Base-by-base conservation (phyloP, 2,888 invertebrate genomes). In the Andrena flavipes region DNA sequence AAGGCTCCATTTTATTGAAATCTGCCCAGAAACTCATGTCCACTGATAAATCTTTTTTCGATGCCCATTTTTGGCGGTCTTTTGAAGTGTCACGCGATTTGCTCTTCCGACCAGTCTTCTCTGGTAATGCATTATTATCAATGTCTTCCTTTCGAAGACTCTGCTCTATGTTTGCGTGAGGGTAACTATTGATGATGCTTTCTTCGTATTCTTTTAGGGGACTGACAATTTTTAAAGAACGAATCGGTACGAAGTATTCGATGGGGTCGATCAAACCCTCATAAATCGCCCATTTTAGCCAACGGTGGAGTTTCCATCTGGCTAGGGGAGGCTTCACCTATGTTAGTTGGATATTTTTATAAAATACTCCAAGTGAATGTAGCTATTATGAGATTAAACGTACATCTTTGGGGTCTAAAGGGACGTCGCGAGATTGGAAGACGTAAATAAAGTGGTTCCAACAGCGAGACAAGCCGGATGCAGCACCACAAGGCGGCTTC, bases 281-380 rank as follows among this genome's bases (percentile, higher is more conserved):
- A 2, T 88, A 77, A 13, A 92, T 91, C 2, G 95, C 94, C 95
- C 95, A 95, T 51, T 92, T 91, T 60, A 94, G 75, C 94, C 95
- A 95, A 6, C 95, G 93, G 85, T 93, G 93, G 6, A 92, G 82
- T 88, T 95, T 95, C 95, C 95, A 95, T 35, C 89, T 87, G 10
- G 93, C 91, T 60, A 93, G 87, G 30, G 93, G 88, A 8, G 84
- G 82, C 67, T 89, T 91, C 56, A 90, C 84, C 91, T 91, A 35
- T 26, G 23, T 23, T 59, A 76, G 6, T 63, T 51, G 2, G 26
- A 26, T 42, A 16, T 7, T 64, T 29, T 16, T 29, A 35, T 29
- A 29, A n/a, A 29, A 13, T 59, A 48, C 1, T 2, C 20, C 7
- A 16, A 8, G 23, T 10, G 16, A 7, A 23, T 10, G n/a, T 5